Base-by-base conservation (phyloP, 30 jellyfish, hydroid and myxozoan genomes). In the Pelagia noctiluca region DNA sequence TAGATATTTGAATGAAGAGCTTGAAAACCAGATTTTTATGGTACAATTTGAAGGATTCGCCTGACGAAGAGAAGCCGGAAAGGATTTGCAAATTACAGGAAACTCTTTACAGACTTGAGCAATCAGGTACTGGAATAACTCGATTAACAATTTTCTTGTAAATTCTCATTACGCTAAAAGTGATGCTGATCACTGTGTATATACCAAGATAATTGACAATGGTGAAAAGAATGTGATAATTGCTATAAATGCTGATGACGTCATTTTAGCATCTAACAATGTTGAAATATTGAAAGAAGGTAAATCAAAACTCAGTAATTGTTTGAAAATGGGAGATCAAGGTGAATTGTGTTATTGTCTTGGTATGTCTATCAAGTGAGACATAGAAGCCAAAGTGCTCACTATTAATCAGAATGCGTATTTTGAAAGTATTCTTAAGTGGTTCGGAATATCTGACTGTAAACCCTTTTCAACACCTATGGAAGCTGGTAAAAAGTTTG, bases 401-500 rank as follows among this genome's bases (percentile, higher is more conserved):
- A 57, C 78, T 29, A 73, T 73, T 11, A 66, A 35, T 61, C 89
- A 85, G 47, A 47, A 65, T n/a, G 73, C 79, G 18, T 85, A 73
- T 35, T 74, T 85, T 5, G 34, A 74, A 35, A 38, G 63, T 22
- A 42, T 85, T 42, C 95, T 85, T 35, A 63, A 61, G 30, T 37
- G 81, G 26, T 79, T 83, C 67, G 61, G 34, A 16, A 69, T 83
- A 81, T 47, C 11, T 37, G 76, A 83, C 3, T 83, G 87, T 78
- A 83, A 69, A 60, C 82, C 94, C 35, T 81, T 83, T 3, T 61
- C 90, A 2, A 85, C 95, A 12, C 89, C 90, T 8, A 32, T 85
- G 77, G 95, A 85, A 75, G 66, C 76, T 19, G 84, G 84, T 8
- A 85, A 63, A 74, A 85, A 36, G 68, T 85, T 52, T 37, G 89